Conservation (phyloP, 1,140 invertebrate species). For the Probaryconus sp. region DNA sequence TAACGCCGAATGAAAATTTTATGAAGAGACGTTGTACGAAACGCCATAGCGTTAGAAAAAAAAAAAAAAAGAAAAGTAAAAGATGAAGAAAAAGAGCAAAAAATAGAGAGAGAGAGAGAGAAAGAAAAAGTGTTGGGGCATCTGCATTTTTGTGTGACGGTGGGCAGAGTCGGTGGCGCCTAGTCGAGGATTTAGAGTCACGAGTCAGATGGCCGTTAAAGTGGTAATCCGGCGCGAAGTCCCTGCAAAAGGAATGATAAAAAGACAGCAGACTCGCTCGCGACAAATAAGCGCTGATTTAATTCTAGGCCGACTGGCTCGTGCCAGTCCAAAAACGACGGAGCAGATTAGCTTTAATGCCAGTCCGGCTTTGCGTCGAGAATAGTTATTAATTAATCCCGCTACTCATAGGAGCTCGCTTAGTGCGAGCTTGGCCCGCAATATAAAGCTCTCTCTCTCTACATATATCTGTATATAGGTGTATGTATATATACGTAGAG, state of each 20-base stretch:
- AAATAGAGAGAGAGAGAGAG: neutral
- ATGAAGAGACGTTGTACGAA: slow-evolving; percentile 27
- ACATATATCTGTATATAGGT: too few species aligned
- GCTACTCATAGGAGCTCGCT: slow-evolving; percentile 55
- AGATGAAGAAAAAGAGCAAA: neutral
- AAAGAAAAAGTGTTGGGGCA: too few species aligned
- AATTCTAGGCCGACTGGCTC: slow-evolving; percentile 70
- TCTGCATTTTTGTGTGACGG: too few species aligned
- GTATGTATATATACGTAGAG: too few species aligned
- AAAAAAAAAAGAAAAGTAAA: slow-evolving; percentile 9
- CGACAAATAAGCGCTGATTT: slow-evolving; percentile 74
- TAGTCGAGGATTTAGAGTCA: slow-evolving; percentile 41
- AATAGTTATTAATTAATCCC: slow-evolving; percentile 75
- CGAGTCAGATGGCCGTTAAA: slow-evolving; percentile 59
- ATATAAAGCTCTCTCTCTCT: slow-evolving; percentile 67
- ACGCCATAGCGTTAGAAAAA: slow-evolving; percentile 14
- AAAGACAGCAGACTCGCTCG: slow-evolving; percentile 61
- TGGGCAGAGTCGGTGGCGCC: slow-evolving; percentile 12
- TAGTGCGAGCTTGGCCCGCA: slow-evolving; percentile 44
- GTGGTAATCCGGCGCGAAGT: slow-evolving; percentile 67
- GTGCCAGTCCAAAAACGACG: slow-evolving; percentile 62
- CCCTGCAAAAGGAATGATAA: slow-evolving; percentile 58
- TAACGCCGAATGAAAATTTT: slow-evolving; percentile 36
- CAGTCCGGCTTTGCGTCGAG: slow-evolving; percentile 52
- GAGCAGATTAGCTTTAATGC: slow-evolving; percentile 71